Evolutionary conservation across 2,113 vertebrate species (phyloP), one percentile per base, ranked within the genome.

Genomic region (Hypanus sabinus): DNA sequence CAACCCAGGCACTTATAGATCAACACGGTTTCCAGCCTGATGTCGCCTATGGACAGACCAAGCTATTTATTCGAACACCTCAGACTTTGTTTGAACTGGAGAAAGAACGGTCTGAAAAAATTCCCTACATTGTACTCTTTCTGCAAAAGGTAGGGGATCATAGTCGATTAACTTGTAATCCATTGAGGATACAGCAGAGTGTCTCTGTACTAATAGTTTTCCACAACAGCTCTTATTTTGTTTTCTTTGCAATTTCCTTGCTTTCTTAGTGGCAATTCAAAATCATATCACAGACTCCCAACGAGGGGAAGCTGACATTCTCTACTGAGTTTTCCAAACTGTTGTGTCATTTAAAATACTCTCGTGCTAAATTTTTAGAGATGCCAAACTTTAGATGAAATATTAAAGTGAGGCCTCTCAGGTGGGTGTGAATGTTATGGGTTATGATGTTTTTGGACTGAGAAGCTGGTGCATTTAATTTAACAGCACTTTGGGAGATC

Each of bases 41-140:
- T 0, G 98, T 99, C 94, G 98, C 98, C 3, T 99, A 98, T 0
- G 98, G 98, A 0, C 97, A 96, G 94, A 98, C 95, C 94, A 99
- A 99, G 95, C 96, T 99, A 94, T 99, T 99, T 79, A 98, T 99
- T 91, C 96, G 98, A 9, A 98, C 98, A 0, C 98, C 98, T 0
- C 97, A 96, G 11, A 98, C 98, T 0, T 96, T 99, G 81, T 98
- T 97, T 95, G 95, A 95, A 0, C 96, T 99, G 95, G 98, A 99
- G 94, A 97, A 98, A 95, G 98, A 97, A 95, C 95, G 98, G 0
- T 95, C 96, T 0, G 96, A 96, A 27, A 97, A 98, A 94, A 97
- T 99, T 95, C 98, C 98, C 95, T 98, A 98, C 95, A 97, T 99
- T 1, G 98, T 98, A 94, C 96, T 99, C 30, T 97, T 99, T 94